phyloP scores from a whole-genome alignment of 2,888 invertebrate genomes.

The Hanleya hanleyi region DNA sequence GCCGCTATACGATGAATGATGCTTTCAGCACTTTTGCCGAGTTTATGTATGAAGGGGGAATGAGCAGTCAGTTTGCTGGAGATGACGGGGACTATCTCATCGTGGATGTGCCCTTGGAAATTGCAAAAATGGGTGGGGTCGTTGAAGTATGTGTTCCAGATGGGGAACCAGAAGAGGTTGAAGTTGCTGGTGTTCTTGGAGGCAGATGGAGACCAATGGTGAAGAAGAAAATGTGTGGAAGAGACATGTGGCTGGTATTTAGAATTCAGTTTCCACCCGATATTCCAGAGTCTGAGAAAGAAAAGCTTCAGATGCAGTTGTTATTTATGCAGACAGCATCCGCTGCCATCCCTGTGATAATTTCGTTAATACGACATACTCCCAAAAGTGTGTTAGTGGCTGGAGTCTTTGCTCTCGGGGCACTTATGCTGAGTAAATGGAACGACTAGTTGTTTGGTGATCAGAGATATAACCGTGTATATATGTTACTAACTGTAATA shows the following conservation, averaged over 20 bases:
- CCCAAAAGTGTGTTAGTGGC: neutral
- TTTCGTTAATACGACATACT: neutral
- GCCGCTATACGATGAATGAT: neutral
- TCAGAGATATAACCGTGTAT: too few relatives aligned
- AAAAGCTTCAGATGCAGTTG: neutral
- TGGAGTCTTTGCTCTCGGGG: neutral
- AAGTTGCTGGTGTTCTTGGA: neutral
- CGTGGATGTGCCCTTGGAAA: neutral
- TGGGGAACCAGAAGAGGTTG: neutral
- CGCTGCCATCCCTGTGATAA: neutral
- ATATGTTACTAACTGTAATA: too few relatives aligned
- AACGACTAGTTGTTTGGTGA: too few relatives aligned
- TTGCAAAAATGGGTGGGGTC: neutral
- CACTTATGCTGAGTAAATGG: neutral
- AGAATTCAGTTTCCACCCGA: neutral
- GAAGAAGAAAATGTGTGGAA: neutral
- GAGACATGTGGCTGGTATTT: neutral
- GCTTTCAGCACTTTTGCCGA: neutral
- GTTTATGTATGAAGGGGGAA: slow-evolving; percentile 2
- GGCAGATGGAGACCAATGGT: neutral
- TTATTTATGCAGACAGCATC: neutral
- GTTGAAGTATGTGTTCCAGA: neutral
- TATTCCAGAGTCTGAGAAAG: neutral
- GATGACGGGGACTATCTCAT: neutral
- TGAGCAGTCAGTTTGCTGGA: neutral